Evolutionary conservation across 2,113 vertebrate genomes (phyloP).

Genomic region (Xenopus tropicalis): DNA sequence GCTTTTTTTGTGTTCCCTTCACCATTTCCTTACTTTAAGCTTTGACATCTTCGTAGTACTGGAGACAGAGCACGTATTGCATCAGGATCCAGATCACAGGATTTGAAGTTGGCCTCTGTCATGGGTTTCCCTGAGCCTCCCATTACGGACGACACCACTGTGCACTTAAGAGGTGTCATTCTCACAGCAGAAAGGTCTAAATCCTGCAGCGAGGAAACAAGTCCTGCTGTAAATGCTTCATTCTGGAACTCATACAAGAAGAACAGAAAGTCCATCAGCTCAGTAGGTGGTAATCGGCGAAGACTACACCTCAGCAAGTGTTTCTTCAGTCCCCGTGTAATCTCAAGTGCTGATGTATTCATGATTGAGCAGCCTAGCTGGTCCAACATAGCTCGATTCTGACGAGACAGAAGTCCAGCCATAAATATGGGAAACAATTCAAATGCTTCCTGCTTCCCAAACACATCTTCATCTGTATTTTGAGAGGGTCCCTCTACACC

Average conservation of each 20-base stretch:
- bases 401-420: slow-evolving; percentile 85
- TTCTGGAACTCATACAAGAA: slow-evolving; percentile 96
- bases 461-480: slow-evolving; percentile 55
- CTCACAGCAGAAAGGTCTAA: slow-evolving; percentile 75
- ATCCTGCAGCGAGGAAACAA: slow-evolving; percentile 71
- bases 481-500: slow-evolving; percentile 84
- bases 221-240: slow-evolving; percentile 79
- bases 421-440: slow-evolving; percentile 96
- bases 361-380: slow-evolving; percentile 90
- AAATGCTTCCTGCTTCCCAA: slow-evolving; percentile 69
- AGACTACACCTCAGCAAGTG: slow-evolving; percentile 74
- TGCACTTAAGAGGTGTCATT: slow-evolving; percentile 91
- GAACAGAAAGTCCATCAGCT: slow-evolving; percentile 89
- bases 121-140: slow-evolving; percentile 72
- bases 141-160: slow-evolving; percentile 78
- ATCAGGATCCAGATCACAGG: slow-evolving; percentile 77
- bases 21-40: slow-evolving; percentile 73
- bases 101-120: slow-evolving; percentile 80
- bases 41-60: slow-evolving; percentile 73
- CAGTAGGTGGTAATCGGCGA: slow-evolving; percentile 76
- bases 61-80: slow-evolving; percentile 73
- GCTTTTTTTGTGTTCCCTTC: too few species aligned
- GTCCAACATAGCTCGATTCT: slow-evolving; percentile 80
- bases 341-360: slow-evolving; percentile 84
- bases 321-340: slow-evolving; percentile 79